Base-by-base conservation (phyloP, 2,888 invertebrate species). In the Sericinus montela region DNA sequence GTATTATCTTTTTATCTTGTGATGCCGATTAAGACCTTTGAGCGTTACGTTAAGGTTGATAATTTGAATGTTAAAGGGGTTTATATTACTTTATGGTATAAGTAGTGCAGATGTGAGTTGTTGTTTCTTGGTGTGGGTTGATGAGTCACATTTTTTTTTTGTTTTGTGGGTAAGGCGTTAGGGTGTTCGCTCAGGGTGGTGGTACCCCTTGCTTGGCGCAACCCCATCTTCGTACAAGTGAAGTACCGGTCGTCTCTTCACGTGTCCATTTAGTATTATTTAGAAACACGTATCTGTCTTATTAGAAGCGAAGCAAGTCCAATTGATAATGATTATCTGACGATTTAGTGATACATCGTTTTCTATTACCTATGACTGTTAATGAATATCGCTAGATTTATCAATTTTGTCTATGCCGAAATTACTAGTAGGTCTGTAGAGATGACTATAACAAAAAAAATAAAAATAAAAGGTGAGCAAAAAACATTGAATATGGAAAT, bases 141-240 rank as follows among this genome's bases (percentile, higher is more conserved):
- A 89, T 89, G 89, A 89, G 89, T 89, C 89, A 89, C 89, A 89
- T 89, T 89, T 89, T 88, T n/a, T 19, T 88, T 88, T 89, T 89
- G 89, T 89, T 88, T 87, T 80, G 88, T 86, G 88, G 87, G 88
- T 86, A 84, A 83, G 84, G 84, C 83, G 84, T 77, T 75, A 72
- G 85, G 86, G 85, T 73, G 80, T 71, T 62, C 65, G 76, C 75
- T 85, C 81, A 84, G 80, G 66, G 59, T 59, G 63, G 73, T 73
- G 57, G 72, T 80, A 80, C 83, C 86, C 87, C 84, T 84, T 84
- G 79, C 83, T 75, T 69, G 68, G 67, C 70, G 72, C 85, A 88
- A 88, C 88, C 88, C 88, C 87, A 87, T 88, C 88, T 87, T 87
- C 87, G 86, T 87, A 88, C 87, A 87, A 88, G 85, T 87, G 86